A percentile compares a stretch with the other conserved stretches of the same genome.
These are phyloP conservation scores for Drosophila baimaii DNA, from an alignment of 1,140 invertebrate genomes.

Conservation along the genomic window DNA sequence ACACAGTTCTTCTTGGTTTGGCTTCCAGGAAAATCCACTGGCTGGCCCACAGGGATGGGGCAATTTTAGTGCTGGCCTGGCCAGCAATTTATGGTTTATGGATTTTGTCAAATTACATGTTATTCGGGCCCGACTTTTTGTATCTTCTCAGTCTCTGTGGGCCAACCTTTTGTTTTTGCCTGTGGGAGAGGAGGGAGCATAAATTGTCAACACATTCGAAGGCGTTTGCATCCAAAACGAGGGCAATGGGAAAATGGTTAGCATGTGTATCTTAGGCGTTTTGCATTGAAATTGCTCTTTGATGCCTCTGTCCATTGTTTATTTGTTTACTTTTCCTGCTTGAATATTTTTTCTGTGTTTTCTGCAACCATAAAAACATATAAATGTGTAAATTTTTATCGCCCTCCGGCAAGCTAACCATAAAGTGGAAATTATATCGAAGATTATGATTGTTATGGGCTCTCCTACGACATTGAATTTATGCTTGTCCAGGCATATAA, in stretches of 20 bases:
- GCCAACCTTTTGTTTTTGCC: slow-evolving; percentile 69
- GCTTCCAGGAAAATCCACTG: slow-evolving; percentile 51
- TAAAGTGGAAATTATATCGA: slow-evolving; percentile 78
- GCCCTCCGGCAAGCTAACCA: slow-evolving; percentile 40
- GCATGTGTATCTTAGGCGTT: slow-evolving; percentile 52
- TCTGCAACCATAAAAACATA: slow-evolving; percentile 66
- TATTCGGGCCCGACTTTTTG: slow-evolving; percentile 20
- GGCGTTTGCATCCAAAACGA: slow-evolving; percentile 29
- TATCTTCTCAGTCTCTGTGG: slow-evolving; percentile 6
- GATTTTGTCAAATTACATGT: slow-evolving; percentile 78
- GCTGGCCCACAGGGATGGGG: slow-evolving; percentile 21
- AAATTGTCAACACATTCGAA: slow-evolving; percentile 75
- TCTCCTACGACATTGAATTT: slow-evolving; percentile 28
- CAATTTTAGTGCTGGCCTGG: slow-evolving; percentile 65
- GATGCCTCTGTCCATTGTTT: slow-evolving; percentile 65
- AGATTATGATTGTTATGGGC: slow-evolving; percentile 75
- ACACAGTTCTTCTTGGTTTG: slow-evolving; percentile 50
- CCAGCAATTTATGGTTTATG: slow-evolving; percentile 78
- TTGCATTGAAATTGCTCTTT: slow-evolving; percentile 78
- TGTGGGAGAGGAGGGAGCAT: slow-evolving; percentile 46
- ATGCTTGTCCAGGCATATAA: slow-evolving; percentile 45
- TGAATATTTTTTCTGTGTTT: slow-evolving; percentile 16
- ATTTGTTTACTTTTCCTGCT: slow-evolving; percentile 59
- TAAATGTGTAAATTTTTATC: slow-evolving; percentile 75
- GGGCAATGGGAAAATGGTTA: slow-evolving; percentile 16